Evolutionary conservation across 2,888 invertebrate genomes (phyloP), one percentile per base, ranked within the genome.

Genomic region (Xanthia togata): DNA sequence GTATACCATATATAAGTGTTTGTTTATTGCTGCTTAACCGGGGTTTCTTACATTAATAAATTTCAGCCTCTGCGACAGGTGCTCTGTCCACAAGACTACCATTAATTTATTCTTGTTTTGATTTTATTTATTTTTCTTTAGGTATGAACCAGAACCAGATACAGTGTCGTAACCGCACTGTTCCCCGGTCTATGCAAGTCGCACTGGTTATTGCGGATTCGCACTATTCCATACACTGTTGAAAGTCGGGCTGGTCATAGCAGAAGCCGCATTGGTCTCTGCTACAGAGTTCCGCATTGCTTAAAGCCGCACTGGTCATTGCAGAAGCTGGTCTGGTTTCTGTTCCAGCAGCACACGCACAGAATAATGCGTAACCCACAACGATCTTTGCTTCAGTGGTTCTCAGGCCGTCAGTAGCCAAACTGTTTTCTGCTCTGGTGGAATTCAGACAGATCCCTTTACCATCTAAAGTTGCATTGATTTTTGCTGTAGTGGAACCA

Each of bases 331-430:
- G 5, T 23, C 4, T 38, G 5, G 26, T 26, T 26, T 47, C 47
- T n/a, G 71, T 23, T 47, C 47, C 47, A 14, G 14, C 4, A 4
- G 41, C 17, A 26, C 6, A 41, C 6, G 47, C 35, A 41, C 50
- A 50, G 14, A 53, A 41, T 69, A 55, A 31, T 69, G 26, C 23
- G 26, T 72, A 41, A 69, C 23, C 31, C 31, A 72, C 50, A 70
- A 41, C 12, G 6, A 72, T 55, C 0, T 12, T 35, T 70, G 17
- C 55, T 31, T n/a, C 55, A 55, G 31, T 44, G 12, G 23, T 44
- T 44, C 11, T 11, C 6, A 14, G 14, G 38, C 23, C 6, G 0
- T 23, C 12, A 26, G 17, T 55, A 12, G 12, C 9, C 1, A 3
- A 70, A 70, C 11, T 70, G 31, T 41, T 55, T 4, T 4, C 53